Base-by-base conservation (phyloP, 2,888 invertebrate species). In the Corbicula japonica region DNA sequence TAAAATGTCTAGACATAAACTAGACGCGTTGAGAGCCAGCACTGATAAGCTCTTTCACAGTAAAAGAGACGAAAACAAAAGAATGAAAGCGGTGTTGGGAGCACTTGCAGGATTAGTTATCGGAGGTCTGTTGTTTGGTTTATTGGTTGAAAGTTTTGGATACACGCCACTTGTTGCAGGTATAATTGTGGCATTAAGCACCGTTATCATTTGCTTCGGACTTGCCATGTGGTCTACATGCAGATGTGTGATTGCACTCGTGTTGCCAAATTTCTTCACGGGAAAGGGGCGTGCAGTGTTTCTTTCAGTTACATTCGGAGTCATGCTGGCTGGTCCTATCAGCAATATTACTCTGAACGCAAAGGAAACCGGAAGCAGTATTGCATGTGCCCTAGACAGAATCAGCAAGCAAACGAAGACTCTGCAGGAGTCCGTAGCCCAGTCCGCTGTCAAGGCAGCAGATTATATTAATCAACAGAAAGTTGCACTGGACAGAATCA, bases 321-420 rank as follows among this genome's bases (percentile, higher is more conserved):
- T 84, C 4, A 58, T 86, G 23, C 63, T 87, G 21, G 32, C 80
- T 3, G 77, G 81, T 8, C 86, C 85, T 1, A 80, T 84, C 5
- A 35, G 76, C 3, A 87, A 86, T 63, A 85, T 87, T 34, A 65
- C 71, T 23, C 30, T 73, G 54, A 87, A 87, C 60, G 70, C 82
- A 0, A 65, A 82, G 30, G 83, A 84, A 61, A 80, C 80, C 12
- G 78, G 84, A 12, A 65, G 63, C 21, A 83, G 82, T 28, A 69
- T 86, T 75, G 80, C 83, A 34, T 87, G 87, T 50, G 74, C 77
- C n/a, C 62, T 81, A 18, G 87, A 87, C 32, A 63, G 86, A 1
- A 81, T 83, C 28, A 74, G 76, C 18, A 82, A 85, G 54, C 85
- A 84, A 50, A 68, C 84, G 5, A 44, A 28, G 18, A 75, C 60